Conservation (phyloP, 2,797 vertebrate genomes). For the Notamacropus eugenii region DNA sequence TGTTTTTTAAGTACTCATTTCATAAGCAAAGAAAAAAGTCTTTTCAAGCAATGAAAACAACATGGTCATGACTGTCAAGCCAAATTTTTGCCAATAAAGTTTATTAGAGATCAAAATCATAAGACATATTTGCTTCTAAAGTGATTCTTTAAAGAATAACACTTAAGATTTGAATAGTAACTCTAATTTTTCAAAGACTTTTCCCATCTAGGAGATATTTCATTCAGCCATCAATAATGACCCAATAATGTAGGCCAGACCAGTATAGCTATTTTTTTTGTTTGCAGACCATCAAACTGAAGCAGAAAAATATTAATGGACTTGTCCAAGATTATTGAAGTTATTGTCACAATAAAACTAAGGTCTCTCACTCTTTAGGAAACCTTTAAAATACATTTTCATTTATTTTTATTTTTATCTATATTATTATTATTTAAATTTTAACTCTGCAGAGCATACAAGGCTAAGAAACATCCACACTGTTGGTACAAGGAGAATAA, state of each 20-base stretch:
- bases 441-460: neutral
- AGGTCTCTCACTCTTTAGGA: neutral
- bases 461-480: neutral
- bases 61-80: neutral
- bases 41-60: neutral
- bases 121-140: constrained; percentile 42
- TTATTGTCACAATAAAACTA: neutral
- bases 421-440: neutral
- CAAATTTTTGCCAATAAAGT: constrained; percentile 49
- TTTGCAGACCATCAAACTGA: neutral
- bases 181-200: constrained; percentile 39
- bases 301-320: neutral
- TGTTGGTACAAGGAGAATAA: neutral
- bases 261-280: neutral
- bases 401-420: neutral
- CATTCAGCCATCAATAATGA: neutral
- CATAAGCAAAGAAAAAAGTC: neutral
- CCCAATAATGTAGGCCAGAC: neutral
- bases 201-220: constrained; percentile 9
- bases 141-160: constrained; percentile 50
- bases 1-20: neutral
- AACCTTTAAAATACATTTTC: neutral
- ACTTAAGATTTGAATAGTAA: constrained; percentile 7
- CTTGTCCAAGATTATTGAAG: neutral
- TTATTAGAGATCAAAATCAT: constrained; percentile 55